phyloP scores from a whole-genome alignment of 2,113 vertebrate species.

The Mormyrus iriodes region DNA sequence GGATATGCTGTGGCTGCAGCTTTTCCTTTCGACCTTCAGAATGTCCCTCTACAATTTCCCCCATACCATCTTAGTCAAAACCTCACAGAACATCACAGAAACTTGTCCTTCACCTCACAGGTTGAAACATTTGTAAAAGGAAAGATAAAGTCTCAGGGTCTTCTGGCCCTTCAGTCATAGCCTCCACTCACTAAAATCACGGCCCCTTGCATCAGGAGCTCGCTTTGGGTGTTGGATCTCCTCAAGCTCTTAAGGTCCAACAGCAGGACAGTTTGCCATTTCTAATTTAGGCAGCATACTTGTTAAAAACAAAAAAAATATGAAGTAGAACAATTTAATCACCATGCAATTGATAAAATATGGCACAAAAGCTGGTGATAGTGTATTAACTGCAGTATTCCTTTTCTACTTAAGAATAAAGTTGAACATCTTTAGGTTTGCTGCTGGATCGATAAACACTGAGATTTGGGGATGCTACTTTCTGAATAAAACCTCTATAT shows the following conservation, averaged over 20 bases:
- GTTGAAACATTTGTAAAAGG: not conserved
- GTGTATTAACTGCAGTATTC: not conserved
- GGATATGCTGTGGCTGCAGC: no score
- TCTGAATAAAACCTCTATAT: not conserved
- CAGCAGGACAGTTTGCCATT: not conserved
- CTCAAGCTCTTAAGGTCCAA: not conserved
- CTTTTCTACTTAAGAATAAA: not conserved
- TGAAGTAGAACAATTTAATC: slow-evolving; percentile 8
- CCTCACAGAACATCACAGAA: not conserved
- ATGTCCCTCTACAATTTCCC: not conserved
- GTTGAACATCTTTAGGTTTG: not conserved
- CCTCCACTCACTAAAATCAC: not conserved
- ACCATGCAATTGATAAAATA: not conserved
- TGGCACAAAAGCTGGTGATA: not conserved
- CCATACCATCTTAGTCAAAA: not conserved
- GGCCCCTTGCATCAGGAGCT: not conserved
- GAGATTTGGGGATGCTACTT: not conserved
- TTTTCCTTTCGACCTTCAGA: not conserved
- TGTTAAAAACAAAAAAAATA: not conserved
- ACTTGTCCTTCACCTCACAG: not conserved
- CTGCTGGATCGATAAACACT: not conserved
- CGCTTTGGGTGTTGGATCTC: not conserved
- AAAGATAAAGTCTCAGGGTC: not conserved
- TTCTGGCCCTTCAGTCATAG: not conserved
- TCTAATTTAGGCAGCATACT: not conserved